Evolutionary conservation across 2,113 vertebrate genomes (phyloP), one percentile per base, ranked within the genome.

Genomic region (Psephotus haematonotus): DNA sequence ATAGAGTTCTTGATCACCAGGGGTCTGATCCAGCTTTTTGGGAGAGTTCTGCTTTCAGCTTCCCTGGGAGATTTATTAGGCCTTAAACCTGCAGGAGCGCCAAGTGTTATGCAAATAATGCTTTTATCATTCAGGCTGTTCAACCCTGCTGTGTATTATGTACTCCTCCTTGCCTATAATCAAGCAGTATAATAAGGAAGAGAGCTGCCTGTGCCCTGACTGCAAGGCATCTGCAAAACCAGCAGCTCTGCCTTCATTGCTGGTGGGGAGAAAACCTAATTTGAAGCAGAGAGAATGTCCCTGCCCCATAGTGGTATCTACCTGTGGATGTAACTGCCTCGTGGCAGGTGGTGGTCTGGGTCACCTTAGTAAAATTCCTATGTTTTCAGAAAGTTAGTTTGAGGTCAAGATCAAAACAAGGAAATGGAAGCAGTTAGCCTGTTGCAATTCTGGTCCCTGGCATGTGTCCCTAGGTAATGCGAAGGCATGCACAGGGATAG

Each of bases 401-500:
- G 50, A 83, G 79, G 64, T 77, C 35, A 64, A 60, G 76, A 16
- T 44, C 8, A 47, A 80, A 77, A 64, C 9, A 29, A 33, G 57
- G 84, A 71, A 76, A n/a, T 19, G 18, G 4, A 29, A 86, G 20
- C 11, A 33, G 17, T 41, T 85, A 82, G 50, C 8, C 4, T 2
- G 0, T 16, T 19, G 29, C 0, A 3, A 8, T 55, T 31, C 14
- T 63, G 37, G 11, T 41, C 44, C 0, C 0, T 59, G 43, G 7
- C 14, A 5, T 24, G 17, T 8, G 23, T 49, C 10, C 6, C 27
- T 28, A 11, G 16, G 39, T 5, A 27, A 11, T 7, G 4, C 0
- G 3, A 29, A 71, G 9, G 19, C 10, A 5, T 9, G 16, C 0
- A 0, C 4, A 35, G 35, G 33, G 15, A 16, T 46, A 29, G 29